A percentile compares a stretch with the other conserved stretches of the same genome.
These are phyloP conservation scores for Gorsachius magnificus DNA, from an alignment of 2,797 vertebrate genomes.

Conservation along the genomic window DNA sequence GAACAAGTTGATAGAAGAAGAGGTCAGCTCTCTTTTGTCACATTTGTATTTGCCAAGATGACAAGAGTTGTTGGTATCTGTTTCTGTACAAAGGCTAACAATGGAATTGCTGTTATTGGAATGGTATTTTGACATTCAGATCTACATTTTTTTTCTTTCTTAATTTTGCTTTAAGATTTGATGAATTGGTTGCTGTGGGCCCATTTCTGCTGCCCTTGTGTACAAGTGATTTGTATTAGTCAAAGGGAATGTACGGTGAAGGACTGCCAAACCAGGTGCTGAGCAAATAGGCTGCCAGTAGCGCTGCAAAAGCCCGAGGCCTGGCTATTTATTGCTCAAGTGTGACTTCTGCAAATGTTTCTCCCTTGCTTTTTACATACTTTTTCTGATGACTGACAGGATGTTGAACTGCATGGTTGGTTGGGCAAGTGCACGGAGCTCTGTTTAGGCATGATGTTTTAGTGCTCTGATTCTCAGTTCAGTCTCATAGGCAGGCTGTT, in stretches of 20 bases:
- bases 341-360: background rate
- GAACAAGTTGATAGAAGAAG: background rate
- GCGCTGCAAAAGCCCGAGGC: background rate
- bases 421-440: background rate
- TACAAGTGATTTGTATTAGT: background rate
- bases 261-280: background rate
- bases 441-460: background rate
- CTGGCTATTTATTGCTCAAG: background rate
- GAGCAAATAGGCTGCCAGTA: background rate
- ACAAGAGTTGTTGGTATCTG: background rate
- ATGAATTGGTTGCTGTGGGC: background rate
- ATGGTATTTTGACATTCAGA: background rate
- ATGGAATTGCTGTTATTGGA: background rate
- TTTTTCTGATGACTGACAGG: background rate
- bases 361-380: background rate
- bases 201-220: background rate
- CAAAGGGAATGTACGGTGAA: background rate
- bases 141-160: background rate
- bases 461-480: background rate
- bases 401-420: background rate
- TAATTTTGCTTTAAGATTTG: background rate
- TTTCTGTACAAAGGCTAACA: background rate
- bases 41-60: background rate
- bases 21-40: background rate
- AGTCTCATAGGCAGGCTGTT: background rate